Evolutionary conservation across 2,888 invertebrate species (phyloP).

Genomic region (Zeuzera pyrina): DNA sequence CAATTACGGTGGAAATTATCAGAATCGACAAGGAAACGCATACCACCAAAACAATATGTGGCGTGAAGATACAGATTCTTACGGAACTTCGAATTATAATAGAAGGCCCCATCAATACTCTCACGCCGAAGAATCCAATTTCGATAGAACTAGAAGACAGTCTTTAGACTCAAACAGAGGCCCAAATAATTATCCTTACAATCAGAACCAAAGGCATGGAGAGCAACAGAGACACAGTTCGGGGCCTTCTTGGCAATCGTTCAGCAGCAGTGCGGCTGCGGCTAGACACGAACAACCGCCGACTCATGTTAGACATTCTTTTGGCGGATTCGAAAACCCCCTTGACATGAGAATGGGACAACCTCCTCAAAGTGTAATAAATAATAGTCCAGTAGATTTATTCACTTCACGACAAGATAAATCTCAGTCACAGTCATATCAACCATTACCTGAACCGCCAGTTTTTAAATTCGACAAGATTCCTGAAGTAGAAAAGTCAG

Average conservation of each 20-base stretch:
- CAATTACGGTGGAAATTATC: slow-evolving; percentile 25
- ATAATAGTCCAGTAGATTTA: slow-evolving; percentile 70
- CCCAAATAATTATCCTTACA: slow-evolving; percentile 3
- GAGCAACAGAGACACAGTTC: slow-evolving; percentile 16
- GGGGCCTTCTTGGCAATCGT: slow-evolving; percentile 31
- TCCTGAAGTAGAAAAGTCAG: slow-evolving; percentile 47
- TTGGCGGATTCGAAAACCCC: slow-evolving; percentile 46
- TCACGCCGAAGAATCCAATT: slow-evolving; percentile 26
- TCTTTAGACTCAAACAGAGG: slow-evolving; percentile 15
- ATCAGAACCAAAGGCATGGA: slow-evolving; percentile 6
- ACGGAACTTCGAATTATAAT: slow-evolving; percentile 27
- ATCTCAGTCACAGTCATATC: slow-evolving; percentile 20
- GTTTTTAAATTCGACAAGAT: slow-evolving; percentile 41
- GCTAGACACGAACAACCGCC: slow-evolving; percentile 6
- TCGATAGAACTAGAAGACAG: slow-evolving; percentile 19
- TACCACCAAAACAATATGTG: slow-evolving; percentile 21
- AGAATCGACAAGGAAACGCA: slow-evolving; percentile 22
- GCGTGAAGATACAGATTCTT: slow-evolving; percentile 28
- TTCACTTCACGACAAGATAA: slow-evolving; percentile 49
- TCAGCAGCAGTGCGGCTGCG: slow-evolving; percentile 11
- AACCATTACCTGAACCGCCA: slow-evolving; percentile 47
- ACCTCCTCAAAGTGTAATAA: slow-evolving; percentile 19
- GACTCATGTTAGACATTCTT: slow-evolving; percentile 24
- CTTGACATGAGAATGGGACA: slow-evolving; percentile 47
- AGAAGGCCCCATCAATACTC: slow-evolving; percentile 35